Evolutionary conservation across 2,113 vertebrate species (phyloP), one percentile per base, ranked within the genome.

Genomic region (Struthidea cinerea): DNA sequence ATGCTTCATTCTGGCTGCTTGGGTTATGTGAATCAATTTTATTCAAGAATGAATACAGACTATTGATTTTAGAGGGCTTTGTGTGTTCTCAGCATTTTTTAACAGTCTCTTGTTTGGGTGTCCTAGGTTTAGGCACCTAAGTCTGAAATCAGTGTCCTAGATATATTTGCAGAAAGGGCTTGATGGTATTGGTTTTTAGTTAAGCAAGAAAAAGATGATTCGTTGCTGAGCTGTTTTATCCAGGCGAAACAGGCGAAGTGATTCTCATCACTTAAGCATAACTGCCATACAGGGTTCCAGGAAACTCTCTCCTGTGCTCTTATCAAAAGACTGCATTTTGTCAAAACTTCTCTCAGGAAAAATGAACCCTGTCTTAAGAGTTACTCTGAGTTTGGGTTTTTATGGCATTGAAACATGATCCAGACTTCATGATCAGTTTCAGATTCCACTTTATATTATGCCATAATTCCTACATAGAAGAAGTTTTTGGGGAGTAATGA

Each of bases 41-140:
- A 50, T 92, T 94, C 46, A 55, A 75, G 78, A 55, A 67, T 93
- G 84, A 93, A 87, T 80, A 85, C 59, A 77, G 50, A 57, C 50
- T 89, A 90, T 85, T 95, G 94, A 76, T 96, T 97, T 94, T 76
- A 95, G 83, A 87, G 63, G 39, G 21, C 27, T 90, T 94, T 83
- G 28, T 69, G 65, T 71, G 46, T 94, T 35, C 63, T 85, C 82
- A 93, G 91, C 87, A 90, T 63, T 79, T 94, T 84, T 42, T 42
- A 82, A 20, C 27, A 55, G 33, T 77, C 26, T 79, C 37, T 69
- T 84, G 42, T 69, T 94, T 85, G 67, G 53, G 24, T 73, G 19
- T 60, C 24, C 64, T 50, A 41, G 13, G 13, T 95, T 80, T 93
- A 74, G 89, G 30, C 52, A 77, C 30, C 42, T 61, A 27, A 53